Evolutionary conservation across 2,888 invertebrate species (phyloP).

Genomic region (Odontothrips loti): DNA sequence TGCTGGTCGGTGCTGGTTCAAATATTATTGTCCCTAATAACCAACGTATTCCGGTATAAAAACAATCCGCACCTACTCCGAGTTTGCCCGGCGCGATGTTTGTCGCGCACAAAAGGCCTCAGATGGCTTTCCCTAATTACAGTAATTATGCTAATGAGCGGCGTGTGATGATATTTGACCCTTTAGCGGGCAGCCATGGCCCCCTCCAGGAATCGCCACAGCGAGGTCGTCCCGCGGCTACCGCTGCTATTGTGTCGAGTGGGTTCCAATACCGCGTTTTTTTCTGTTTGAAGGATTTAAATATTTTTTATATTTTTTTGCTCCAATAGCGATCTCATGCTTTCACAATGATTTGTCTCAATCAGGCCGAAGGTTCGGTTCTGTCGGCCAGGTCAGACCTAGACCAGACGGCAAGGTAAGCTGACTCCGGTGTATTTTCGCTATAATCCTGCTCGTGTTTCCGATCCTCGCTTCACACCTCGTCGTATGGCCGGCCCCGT

Average conservation of each 20-base stretch:
- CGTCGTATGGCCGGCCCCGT: neutral
- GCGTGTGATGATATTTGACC: conserved; percentile 24
- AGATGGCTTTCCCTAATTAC: conserved; percentile 13
- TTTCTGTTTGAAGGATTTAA: neutral
- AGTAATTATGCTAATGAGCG: conserved; percentile 18
- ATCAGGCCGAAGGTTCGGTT: neutral
- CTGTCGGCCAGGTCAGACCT: neutral
- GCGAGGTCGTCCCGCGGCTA: neutral
- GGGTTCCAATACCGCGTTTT: neutral
- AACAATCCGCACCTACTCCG: neutral
- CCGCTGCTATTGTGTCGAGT: neutral
- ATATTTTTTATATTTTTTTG: neutral
- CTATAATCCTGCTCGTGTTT: conserved; percentile 2
- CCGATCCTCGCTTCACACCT: neutral
- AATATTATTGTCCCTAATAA: conserved; percentile 1
- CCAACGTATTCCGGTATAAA: neutral
- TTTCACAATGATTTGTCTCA: neutral
- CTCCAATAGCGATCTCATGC: neutral
- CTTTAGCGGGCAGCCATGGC: neutral
- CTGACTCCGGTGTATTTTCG: neutral
- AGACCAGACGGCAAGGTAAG: neutral
- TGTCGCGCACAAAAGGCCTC: neutral
- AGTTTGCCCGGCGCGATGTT: neutral
- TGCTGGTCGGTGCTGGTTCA: neutral
- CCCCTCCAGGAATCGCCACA: too few species aligned